Percentiles rank a stretch among this genome's conserved stretches.
phyloP scores from a whole-genome alignment of 2,888 invertebrate species.

The Adineta ricciae region DNA sequence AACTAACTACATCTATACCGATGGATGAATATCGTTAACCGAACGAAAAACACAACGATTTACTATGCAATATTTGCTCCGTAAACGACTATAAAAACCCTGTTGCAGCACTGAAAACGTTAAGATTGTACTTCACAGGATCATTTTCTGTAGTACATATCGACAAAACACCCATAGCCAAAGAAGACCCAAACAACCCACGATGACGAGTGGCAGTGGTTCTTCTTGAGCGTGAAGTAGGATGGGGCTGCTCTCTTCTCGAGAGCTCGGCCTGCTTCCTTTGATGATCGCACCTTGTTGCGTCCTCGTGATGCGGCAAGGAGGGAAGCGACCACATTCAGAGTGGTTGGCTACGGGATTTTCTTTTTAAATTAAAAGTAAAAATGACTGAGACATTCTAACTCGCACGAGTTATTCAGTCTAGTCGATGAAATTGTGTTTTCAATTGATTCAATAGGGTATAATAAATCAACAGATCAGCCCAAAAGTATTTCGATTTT shows the following conservation, averaged over 20 bases:
- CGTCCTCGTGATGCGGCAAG: not conserved
- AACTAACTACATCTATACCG: too few relatives aligned
- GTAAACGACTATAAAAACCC: not conserved
- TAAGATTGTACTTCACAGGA: constrained; percentile 10
- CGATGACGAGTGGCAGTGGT: constrained; percentile 22
- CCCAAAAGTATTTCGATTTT: not conserved
- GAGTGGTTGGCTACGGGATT: constrained; percentile 10
- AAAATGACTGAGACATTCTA: too few relatives aligned
- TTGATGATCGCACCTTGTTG: constrained; percentile 20
- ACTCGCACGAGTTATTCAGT: too few relatives aligned
- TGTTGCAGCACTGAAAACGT: not conserved
- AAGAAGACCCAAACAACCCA: constrained; percentile 21
- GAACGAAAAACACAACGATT: not conserved
- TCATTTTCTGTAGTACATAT: constrained; percentile 21
- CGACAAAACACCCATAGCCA: constrained; percentile 23
- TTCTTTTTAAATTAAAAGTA: not conserved
- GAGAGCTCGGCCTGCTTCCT: constrained; percentile 22
- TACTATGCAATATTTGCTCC: constrained; percentile 6
- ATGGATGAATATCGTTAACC: not conserved
- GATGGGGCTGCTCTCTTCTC: constrained; percentile 22
- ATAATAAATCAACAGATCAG: not conserved
- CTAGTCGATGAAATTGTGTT: too few relatives aligned
- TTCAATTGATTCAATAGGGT: not conserved
- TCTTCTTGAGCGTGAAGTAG: constrained; percentile 22
- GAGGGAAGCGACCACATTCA: constrained; percentile 22